Base-by-base conservation (phyloP, 37 sponge, comb jelly and placozoan genomes). In the Amphimedon queenslandica region DNA sequence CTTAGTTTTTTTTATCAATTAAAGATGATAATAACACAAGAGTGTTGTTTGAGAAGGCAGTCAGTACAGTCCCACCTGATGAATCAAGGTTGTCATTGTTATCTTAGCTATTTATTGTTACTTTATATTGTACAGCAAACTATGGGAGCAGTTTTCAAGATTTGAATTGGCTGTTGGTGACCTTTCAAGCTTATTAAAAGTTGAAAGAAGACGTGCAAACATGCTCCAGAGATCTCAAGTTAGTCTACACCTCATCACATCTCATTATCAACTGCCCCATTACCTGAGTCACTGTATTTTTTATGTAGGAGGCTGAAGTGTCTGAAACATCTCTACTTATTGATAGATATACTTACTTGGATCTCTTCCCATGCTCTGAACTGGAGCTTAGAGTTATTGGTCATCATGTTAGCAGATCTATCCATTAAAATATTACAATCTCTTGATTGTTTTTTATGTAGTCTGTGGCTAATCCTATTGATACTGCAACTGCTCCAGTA, bases 21-120 rank as follows among this genome's bases (percentile, higher is more conserved):
- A 33, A 69, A 96, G 97, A 96, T 67, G 97, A 96, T 60, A 96
- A 96, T 72, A 96, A 93, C 37, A 93, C 97, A 28, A 77, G 98
- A 57, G 94, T 94, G 1, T 72, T 97, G 33, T 97, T 93, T 75
- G 92, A 97, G 51, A 83, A 87, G 27, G 88, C 87, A 20, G 61
- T 97, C 0, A 60, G 79, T 35, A 60, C 81, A 6, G 42, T 94
- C 35, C 74, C 85, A 11, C 20, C 47, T 8, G 95, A 94, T 0
- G 74, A 91, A 28, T 72, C 95, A 41, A 79, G 72, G 95, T 94
- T 16, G 5, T 28, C n/a, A 13, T 11, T 10, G 16, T 23, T 35
- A 38, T 25, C 24, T 70, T 40, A 25, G 4, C 68, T 20, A 8
- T 67, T 8, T 39, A 27, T 38, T 39, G 16, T 4, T 67, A 67